These are phyloP conservation scores for Pteruthius melanotis DNA, from an alignment of 2,113 vertebrate species.

Conservation along the genomic window DNA sequence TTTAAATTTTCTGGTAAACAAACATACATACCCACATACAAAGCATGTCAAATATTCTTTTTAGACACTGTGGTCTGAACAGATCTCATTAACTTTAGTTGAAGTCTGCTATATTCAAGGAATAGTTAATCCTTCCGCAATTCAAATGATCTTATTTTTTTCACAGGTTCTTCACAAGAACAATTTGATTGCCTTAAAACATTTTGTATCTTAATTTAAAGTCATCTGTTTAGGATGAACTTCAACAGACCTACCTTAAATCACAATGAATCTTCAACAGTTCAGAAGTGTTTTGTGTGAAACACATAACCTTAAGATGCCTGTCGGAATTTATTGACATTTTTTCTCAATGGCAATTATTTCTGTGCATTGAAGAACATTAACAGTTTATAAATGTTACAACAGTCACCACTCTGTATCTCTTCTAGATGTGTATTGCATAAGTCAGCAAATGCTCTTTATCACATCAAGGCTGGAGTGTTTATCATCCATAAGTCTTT, in stretches of 20 bases:
- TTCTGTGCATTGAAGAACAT: background rate
- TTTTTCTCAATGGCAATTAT: background rate
- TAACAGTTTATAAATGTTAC: background rate
- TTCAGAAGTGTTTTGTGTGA: background rate
- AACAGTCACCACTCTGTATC: background rate
- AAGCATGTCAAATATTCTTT: background rate
- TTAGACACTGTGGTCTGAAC: background rate
- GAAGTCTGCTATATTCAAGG: background rate
- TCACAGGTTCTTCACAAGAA: background rate
- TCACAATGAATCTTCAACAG: background rate
- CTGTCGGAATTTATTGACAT: background rate
- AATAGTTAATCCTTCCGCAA: background rate
- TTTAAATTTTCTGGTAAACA: background rate
- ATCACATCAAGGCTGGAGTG: background rate
- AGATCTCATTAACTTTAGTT: background rate
- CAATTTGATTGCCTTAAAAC: background rate
- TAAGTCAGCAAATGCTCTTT: background rate
- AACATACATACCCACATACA: background rate
- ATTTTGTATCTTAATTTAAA: background rate
- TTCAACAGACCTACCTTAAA: background rate
- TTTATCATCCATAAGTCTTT: background rate
- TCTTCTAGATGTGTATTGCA: background rate
- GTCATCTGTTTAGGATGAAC: background rate
- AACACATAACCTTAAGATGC: background rate
- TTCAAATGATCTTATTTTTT: background rate